phyloP scores from a whole-genome alignment of 2,888 invertebrate genomes.

The Campaea margaritaria region DNA sequence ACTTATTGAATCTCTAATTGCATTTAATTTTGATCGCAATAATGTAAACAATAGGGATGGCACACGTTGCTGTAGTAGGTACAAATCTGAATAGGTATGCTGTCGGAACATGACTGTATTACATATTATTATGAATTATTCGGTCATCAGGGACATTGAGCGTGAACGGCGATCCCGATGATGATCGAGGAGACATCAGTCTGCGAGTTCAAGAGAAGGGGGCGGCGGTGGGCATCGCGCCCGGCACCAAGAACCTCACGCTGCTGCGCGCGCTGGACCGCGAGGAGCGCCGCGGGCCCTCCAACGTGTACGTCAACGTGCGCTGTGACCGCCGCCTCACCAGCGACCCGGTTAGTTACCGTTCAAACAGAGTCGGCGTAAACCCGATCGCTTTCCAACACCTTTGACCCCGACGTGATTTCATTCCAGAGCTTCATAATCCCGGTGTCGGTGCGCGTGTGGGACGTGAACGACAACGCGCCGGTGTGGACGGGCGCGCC shows the following conservation, averaged over 20 bases:
- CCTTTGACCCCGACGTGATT: neutral
- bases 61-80: neutral
- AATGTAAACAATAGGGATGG: neutral
- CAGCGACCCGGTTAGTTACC: constrained; percentile 87
- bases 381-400: too few species aligned
- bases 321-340: constrained; percentile 93
- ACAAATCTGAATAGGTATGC: too few species aligned
- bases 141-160: constrained; percentile 85
- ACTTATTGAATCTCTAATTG: neutral
- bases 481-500: constrained; percentile 93
- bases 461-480: constrained; percentile 96
- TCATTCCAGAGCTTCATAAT: constrained; percentile 88
- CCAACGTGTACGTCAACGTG: constrained; percentile 94
- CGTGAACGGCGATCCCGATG: constrained; percentile 92
- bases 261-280: constrained; percentile 92
- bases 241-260: constrained; percentile 92
- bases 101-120: too few species aligned
- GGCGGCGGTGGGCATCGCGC: constrained; percentile 91
- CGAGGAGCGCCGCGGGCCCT: constrained; percentile 92
- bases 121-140: too few species aligned
- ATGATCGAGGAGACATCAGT: constrained; percentile 89
- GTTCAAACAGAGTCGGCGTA: neutral
- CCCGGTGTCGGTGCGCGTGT: constrained; percentile 93
- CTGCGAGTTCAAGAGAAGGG: constrained; percentile 91
- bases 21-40: neutral